Conservation (phyloP, 30 jellyfish, hydroid and myxozoan genomes). For the Turritopsis rubra region DNA sequence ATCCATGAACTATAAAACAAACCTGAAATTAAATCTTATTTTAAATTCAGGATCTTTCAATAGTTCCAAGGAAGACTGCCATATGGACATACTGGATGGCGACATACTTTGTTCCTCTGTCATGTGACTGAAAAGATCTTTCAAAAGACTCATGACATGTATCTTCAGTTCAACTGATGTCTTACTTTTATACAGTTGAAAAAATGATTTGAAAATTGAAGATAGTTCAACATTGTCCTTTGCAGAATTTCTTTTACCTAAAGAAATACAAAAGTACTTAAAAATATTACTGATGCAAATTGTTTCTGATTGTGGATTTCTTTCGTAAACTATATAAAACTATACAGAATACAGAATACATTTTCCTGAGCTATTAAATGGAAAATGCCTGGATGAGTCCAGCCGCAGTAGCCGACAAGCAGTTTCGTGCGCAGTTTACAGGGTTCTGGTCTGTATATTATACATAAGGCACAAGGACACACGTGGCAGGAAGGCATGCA, state of each 20-base stretch:
- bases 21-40: slow-evolving; percentile 50
- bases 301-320: no score
- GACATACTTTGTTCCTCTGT: slow-evolving; percentile 34
- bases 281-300: background rate
- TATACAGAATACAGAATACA: no score
- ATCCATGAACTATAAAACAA: no score
- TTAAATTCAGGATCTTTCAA: slow-evolving; percentile 55
- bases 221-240: background rate
- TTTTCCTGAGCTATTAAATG: no score
- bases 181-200: slow-evolving; percentile 40
- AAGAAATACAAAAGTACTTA: background rate
- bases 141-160: slow-evolving; percentile 28
- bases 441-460: no score
- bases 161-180: slow-evolving; percentile 39
- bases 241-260: background rate
- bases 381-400: no score
- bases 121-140: slow-evolving; percentile 39
- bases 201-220: slow-evolving; percentile 43
- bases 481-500: no score
- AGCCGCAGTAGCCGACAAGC: no score
- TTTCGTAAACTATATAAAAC: no score
- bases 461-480: no score
- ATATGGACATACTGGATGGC: slow-evolving; percentile 13
- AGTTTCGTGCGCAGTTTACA: no score
- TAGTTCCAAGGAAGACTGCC: slow-evolving; percentile 50